Percentiles rank a stretch among this genome's conserved stretches.
phyloP scores from a whole-genome alignment of 1,140 invertebrate genomes.

The Diabrotica virgifera region DNA sequence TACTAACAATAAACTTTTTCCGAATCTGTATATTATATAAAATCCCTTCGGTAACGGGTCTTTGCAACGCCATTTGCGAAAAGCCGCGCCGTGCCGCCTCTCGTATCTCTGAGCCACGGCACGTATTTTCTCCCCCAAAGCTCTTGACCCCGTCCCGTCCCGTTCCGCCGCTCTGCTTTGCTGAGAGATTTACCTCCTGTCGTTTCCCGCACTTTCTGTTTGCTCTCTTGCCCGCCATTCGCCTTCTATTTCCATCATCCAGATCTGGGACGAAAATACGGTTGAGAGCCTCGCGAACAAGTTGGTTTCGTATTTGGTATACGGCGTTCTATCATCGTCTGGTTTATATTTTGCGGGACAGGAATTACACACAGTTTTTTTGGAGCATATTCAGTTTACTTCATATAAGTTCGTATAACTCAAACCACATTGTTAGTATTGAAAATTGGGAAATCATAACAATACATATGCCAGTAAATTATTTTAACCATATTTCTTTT shows the following conservation, averaged over 20 bases:
- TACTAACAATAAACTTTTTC: too few relatives aligned
- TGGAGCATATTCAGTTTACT: too few relatives aligned
- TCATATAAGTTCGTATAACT: too few relatives aligned
- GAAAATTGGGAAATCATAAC: too few relatives aligned
- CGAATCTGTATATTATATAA: too few relatives aligned
- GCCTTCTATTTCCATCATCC: not conserved
- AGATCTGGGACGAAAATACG: not conserved
- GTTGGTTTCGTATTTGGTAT: not conserved
- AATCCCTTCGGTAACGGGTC: too few relatives aligned
- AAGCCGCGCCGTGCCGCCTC: not conserved
- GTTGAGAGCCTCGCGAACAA: not conserved
- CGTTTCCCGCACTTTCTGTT: conserved; percentile 4
- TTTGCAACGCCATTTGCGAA: not conserved
- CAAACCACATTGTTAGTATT: too few relatives aligned
- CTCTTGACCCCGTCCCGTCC: conserved; percentile 18
- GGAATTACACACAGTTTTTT: too few relatives aligned
- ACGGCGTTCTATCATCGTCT: not conserved
- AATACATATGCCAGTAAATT: too few relatives aligned
- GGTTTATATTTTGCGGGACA: too few relatives aligned
- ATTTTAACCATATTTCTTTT: too few relatives aligned
- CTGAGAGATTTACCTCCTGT: conserved; percentile 6
- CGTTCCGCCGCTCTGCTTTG: not conserved
- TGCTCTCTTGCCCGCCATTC: conserved; percentile 6
- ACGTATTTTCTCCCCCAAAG: conserved; percentile 16
- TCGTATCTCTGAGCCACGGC: conserved; percentile 15